phyloP scores from a whole-genome alignment of 1,140 invertebrate genomes.

The Penaeus japonicus region DNA sequence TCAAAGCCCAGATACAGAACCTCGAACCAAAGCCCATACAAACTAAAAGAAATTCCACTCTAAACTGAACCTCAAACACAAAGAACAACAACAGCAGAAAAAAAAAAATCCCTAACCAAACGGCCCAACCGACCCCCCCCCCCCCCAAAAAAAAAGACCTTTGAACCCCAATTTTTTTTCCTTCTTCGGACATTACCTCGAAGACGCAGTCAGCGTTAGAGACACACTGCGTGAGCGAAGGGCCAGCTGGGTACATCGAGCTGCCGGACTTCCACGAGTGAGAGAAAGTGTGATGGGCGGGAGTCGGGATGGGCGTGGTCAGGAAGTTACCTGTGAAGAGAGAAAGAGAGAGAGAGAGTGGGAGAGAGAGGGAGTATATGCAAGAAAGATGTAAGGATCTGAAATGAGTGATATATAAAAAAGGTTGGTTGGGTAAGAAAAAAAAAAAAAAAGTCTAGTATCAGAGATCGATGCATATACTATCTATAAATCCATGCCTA shows the following conservation, averaged over 20 bases:
- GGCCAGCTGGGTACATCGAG: neutral
- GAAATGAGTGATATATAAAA: neutral
- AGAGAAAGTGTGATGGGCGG: neutral
- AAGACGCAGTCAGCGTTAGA: conserved; percentile 35
- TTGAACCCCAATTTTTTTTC: too few species aligned
- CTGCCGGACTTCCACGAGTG: neutral
- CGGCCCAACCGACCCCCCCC: too few species aligned
- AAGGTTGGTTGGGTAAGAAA: neutral
- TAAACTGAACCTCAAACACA: too few species aligned
- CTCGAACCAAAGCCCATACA: too few species aligned
- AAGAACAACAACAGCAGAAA: too few species aligned
- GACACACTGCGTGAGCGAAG: conserved; percentile 3
- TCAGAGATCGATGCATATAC: neutral
- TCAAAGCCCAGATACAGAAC: too few species aligned
- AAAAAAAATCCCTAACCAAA: too few species aligned
- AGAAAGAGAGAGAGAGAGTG: neutral
- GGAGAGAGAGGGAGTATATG: neutral
- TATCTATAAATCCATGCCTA: too few species aligned
- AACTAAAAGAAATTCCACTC: too few species aligned
- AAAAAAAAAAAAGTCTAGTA: neutral
- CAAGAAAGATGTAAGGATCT: neutral
- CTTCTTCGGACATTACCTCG: neutral
- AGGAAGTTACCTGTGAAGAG: neutral
- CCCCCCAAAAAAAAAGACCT: too few species aligned
- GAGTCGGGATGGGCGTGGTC: neutral